Conservation (phyloP, 2,888 invertebrate species). For the Nomada ferruginata region DNA sequence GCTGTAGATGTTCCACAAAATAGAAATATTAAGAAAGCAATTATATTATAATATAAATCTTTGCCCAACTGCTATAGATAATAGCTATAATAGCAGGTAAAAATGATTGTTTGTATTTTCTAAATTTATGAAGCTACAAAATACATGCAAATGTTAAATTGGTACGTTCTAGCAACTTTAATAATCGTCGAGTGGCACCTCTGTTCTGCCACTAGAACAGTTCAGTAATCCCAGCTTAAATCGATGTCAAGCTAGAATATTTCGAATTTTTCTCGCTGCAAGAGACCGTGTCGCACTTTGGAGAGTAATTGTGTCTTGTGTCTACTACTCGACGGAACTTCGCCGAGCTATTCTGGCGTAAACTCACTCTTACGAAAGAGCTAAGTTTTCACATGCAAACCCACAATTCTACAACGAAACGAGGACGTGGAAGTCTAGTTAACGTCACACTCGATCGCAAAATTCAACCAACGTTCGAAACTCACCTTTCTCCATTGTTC, state of each 20-base stretch:
- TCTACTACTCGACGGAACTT: conserved; percentile 16
- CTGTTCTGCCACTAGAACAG: conserved; percentile 8
- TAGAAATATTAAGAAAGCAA: neutral
- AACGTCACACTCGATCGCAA: conserved; percentile 37
- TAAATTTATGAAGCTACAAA: neutral
- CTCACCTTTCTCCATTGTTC: neutral
- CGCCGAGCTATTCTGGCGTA: conserved; percentile 20
- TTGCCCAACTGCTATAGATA: neutral
- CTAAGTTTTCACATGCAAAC: conserved; percentile 14
- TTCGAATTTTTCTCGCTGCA: conserved; percentile 1
- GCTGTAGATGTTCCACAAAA: neutral
- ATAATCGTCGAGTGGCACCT: conserved; percentile 1
- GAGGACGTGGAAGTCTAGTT: conserved; percentile 41
- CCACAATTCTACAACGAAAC: conserved; percentile 17
- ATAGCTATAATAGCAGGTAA: too few species aligned
- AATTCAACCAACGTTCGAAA: conserved; percentile 4
- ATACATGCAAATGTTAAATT: neutral
- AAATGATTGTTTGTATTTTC: too few species aligned
- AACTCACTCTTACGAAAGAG: conserved; percentile 22
- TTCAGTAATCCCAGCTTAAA: conserved; percentile 28
- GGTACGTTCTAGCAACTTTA: neutral
- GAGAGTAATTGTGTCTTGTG: conserved; percentile 37
- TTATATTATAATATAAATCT: neutral
- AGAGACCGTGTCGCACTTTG: neutral
- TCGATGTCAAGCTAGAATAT: conserved; percentile 23